Evolutionary conservation across 1,140 invertebrate genomes (phyloP), one percentile per base, ranked within the genome.

Genomic region (Myzus persicae): DNA sequence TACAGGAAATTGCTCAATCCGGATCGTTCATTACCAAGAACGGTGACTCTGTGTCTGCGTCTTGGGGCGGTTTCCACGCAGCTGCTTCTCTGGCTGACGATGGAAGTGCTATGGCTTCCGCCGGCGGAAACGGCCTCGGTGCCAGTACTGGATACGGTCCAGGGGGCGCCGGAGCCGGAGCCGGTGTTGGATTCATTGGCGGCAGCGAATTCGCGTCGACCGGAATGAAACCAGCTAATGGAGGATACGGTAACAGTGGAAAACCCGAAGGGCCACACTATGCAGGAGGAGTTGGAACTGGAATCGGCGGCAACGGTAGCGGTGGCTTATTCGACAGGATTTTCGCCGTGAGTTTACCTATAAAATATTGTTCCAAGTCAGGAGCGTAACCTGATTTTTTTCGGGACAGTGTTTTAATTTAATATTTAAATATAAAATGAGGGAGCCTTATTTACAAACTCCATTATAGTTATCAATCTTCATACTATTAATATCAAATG

Each of bases 241-340:
- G 40, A 44, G 84, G 84, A 87, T 81, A 93, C 59, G 51, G 44
- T 38, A 67, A 90, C 76, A 54, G 44, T 11, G 81, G 91, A 40
- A 38, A n/a, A n/a, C 48, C 46, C 9, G 48, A n/a, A 22, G 8
- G 31, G 14, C 36, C 11, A 6, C 8, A 91, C 31, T 18, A 91
- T 36, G 8, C 59, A 7, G 51, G 48, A 24, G 51, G 48, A 3
- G 51, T 40, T 38, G 54, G 44, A 51, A 26, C 46, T 46, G 82
- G 38, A 11, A 36, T 9, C 20, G 46, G 24, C 14, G 14, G 90
- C 1, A n/a, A 76, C 59, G 59, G 36, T 22, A 51, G 20, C 22
- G 36, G 82, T 9, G 89, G 93, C 46, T 93, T 93, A n/a, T 93
- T 93, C 84, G 93, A 93, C 44, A 91, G 85, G 18, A 93, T 93